Base-by-base conservation (phyloP, 2,797 vertebrate genomes). In the Pseudotriccus pelzelni region DNA sequence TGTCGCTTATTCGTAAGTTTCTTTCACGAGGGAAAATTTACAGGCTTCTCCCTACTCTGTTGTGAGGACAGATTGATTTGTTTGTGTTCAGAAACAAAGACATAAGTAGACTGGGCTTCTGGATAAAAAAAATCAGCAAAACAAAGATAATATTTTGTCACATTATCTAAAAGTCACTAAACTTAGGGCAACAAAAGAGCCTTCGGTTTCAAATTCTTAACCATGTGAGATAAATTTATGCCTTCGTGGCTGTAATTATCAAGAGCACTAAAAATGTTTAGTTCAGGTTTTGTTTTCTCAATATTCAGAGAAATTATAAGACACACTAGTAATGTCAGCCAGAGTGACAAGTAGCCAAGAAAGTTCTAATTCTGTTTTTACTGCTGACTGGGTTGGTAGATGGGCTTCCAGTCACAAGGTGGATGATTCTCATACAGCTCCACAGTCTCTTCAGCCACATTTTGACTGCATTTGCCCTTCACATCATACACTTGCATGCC, bases 1-100 rank as follows among this genome's bases (percentile, higher is more conserved):
- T 88, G 32, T 49, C 63, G 91, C 39, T 90, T 88, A 63, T 55
- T 91, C 94, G 84, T 28, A 76, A 62, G 24, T 47, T 93, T 87
- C 50, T 90, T 77, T 78, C 60, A 50, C 44, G 73, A 41, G 15
- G 12, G 28, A 46, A 70, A 76, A 69, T 89, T 92, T 72, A 56
- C n/a, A 60, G 59, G 34, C 24, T 75, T 88, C 34, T 72, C 22
- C 12, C 8, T 89, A 37, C 20, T 59, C 19, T 75, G 85, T 68
- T 80, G 18, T 66, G 60, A 82, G 60, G 75, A 75, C 14, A 39
- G 50, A 84, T 80, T 72, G 72, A 86, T 84, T 82, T 75, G 46
- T 74, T 77, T 68, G 10, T 17, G 3, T 85, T 94, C 44, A 84
- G 55, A 83, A 73, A 15, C 17, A 84, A 88, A 84, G 12, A 10